Percentiles rank a stretch among this genome's conserved stretches.
Evolutionary conservation across 2,797 vertebrate species (phyloP).

Genomic region (Fratercula arctica): DNA sequence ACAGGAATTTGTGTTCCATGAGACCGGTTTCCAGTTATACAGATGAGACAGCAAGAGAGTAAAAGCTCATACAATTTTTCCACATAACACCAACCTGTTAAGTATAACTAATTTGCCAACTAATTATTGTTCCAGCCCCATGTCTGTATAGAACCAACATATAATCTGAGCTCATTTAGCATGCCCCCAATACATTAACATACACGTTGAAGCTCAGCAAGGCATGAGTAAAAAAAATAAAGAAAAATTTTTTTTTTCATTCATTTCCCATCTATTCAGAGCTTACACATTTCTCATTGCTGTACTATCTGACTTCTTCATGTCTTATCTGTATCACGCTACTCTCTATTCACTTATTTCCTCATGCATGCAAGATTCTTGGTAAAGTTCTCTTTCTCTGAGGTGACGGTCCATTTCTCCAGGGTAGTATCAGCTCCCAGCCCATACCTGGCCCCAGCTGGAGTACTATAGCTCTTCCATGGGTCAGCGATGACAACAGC

Average conservation of each 20-base stretch:
- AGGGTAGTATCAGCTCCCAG: neutral
- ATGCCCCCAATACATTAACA: neutral
- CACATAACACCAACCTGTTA: neutral
- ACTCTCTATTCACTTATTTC: neutral
- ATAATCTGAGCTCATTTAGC: neutral
- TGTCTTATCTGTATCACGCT: neutral
- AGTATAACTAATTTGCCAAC: neutral
- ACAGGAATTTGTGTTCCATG: conserved; percentile 35
- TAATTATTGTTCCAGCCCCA: neutral
- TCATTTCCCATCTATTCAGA: neutral
- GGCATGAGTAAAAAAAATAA: neutral
- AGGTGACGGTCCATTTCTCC: neutral
- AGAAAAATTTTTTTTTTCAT: neutral
- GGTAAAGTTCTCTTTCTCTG: neutral
- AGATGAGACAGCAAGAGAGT: neutral
- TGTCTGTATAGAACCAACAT: neutral
- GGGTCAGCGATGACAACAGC: neutral
- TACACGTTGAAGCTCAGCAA: neutral
- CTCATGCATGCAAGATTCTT: neutral
- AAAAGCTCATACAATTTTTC: conserved; percentile 41
- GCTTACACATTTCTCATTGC: neutral
- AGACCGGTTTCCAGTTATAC: conserved; percentile 32
- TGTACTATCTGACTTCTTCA: neutral
- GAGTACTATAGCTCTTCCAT: neutral
- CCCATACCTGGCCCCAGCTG: neutral